Evolutionary conservation across 2,888 invertebrate species (phyloP).

Genomic region (Folsomia manolachei): DNA sequence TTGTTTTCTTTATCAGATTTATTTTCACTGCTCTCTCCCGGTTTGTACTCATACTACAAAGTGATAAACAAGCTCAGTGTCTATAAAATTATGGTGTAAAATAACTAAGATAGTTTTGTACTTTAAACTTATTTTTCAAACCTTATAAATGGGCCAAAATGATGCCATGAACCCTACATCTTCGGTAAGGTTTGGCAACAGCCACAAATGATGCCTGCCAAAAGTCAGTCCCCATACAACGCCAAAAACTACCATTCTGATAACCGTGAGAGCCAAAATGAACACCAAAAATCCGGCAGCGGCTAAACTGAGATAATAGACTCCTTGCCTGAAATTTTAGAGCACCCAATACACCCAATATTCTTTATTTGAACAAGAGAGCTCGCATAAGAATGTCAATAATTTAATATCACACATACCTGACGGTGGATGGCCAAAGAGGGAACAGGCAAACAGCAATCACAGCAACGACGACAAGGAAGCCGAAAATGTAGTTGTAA

Average conservation of each 20-base stretch:
- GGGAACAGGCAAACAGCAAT: slow-evolving; percentile 97
- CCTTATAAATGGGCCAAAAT: slow-evolving; percentile 94
- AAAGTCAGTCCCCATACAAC: slow-evolving; percentile 82
- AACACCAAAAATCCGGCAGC: slow-evolving; percentile 93
- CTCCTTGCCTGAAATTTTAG: slow-evolving; percentile 68
- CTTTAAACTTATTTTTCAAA: too few species aligned
- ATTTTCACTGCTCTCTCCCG: slow-evolving; percentile 64
- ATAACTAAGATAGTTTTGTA: too few species aligned
- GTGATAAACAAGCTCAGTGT: too few species aligned
- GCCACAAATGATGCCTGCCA: slow-evolving; percentile 92
- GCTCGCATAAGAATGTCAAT: neutral
- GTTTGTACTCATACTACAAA: slow-evolving; percentile 79
- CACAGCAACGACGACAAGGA: slow-evolving; percentile 82
- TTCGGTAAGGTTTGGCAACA: slow-evolving; percentile 97
- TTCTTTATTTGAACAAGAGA: slow-evolving; percentile 26
- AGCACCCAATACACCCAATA: slow-evolving; percentile 30
- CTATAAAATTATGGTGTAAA: too few species aligned
- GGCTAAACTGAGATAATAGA: slow-evolving; percentile 93
- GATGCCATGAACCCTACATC: slow-evolving; percentile 99
- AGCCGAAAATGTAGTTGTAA: slow-evolving; percentile 92
- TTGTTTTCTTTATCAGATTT: slow-evolving; percentile 60
- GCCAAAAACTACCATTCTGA: slow-evolving; percentile 88
- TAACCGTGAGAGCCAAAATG: slow-evolving; percentile 82
- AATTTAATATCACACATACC: slow-evolving; percentile 57
- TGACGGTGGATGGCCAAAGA: slow-evolving; percentile 93